These are phyloP conservation scores for Drosophila borborema DNA, from an alignment of 2,888 invertebrate species.

Conservation along the genomic window DNA sequence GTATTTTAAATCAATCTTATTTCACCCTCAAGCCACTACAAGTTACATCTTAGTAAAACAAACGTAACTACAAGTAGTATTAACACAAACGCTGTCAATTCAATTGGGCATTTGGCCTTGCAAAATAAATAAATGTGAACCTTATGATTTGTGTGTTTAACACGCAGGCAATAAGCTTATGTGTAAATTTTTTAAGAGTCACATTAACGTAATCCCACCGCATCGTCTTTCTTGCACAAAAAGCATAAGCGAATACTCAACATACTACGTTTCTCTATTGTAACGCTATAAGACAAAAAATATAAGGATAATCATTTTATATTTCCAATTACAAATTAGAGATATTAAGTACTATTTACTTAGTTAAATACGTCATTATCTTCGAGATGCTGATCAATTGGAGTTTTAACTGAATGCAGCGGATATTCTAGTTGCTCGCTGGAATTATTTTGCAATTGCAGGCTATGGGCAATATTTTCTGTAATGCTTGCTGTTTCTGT, in stretches of 20 bases:
- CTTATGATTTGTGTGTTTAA: constrained; percentile 42
- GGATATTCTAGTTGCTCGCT: constrained; percentile 22
- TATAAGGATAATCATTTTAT: neutral
- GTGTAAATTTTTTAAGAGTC: constrained; percentile 5
- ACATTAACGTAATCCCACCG: constrained; percentile 15
- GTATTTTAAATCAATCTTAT: constrained; percentile 46
- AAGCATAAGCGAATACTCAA: neutral
- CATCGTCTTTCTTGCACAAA: constrained; percentile 13
- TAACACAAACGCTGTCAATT: constrained; percentile 65
- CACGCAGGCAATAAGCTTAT: constrained; percentile 17
- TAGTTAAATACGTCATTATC: constrained; percentile 36
- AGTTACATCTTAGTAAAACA: constrained; percentile 44
- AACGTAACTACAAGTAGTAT: constrained; percentile 41
- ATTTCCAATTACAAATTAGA: neutral
- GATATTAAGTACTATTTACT: constrained; percentile 20
- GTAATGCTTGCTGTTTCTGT: constrained; percentile 23
- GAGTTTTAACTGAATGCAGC: constrained; percentile 6
- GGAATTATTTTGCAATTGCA: constrained; percentile 13
- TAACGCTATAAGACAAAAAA: constrained; percentile 6
- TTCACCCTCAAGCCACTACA: constrained; percentile 49
- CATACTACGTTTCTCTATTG: neutral
- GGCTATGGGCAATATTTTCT: constrained; percentile 18
- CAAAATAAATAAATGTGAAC: constrained; percentile 42
- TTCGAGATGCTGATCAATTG: constrained; percentile 27
- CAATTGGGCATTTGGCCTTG: constrained; percentile 63